A percentile compares a stretch with the other conserved stretches of the same genome.
phyloP scores from a whole-genome alignment of 2,797 vertebrate species.

The Eulemur rubriventer region DNA sequence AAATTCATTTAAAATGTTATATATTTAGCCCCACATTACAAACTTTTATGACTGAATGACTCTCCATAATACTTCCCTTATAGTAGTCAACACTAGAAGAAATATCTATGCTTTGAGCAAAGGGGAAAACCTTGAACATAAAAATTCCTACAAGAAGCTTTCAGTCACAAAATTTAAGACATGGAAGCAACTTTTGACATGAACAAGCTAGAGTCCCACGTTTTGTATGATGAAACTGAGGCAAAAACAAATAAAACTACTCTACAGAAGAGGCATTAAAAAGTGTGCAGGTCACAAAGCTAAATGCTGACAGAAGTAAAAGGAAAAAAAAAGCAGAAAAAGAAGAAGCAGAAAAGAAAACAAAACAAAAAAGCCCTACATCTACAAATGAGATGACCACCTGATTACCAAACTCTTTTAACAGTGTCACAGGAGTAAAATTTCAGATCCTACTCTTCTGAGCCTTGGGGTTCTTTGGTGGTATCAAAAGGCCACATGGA shows the following conservation, averaged over 20 bases:
- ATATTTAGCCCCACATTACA: not conserved
- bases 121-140: not conserved
- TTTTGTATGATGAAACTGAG: not conserved
- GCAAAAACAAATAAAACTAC: not conserved
- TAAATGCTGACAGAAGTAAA: not conserved
- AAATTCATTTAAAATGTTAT: not conserved
- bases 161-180: not conserved
- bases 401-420: not conserved
- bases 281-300: not conserved
- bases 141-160: not conserved
- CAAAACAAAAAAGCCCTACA: not conserved
- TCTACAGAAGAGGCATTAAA: not conserved
- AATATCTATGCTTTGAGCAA: not conserved
- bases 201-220: fast-evolving
- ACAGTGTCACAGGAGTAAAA: not conserved
- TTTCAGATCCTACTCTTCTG: not conserved
- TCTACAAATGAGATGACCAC: not conserved
- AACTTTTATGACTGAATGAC: not conserved
- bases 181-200: not conserved
- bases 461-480: not conserved
- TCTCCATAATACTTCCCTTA: not conserved
- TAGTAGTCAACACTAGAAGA: not conserved
- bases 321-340: not conserved
- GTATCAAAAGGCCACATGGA: not conserved
- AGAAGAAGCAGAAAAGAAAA: too few relatives aligned